Conservation (phyloP, 1,140 invertebrate species). For the Potamilus streckersoni region DNA sequence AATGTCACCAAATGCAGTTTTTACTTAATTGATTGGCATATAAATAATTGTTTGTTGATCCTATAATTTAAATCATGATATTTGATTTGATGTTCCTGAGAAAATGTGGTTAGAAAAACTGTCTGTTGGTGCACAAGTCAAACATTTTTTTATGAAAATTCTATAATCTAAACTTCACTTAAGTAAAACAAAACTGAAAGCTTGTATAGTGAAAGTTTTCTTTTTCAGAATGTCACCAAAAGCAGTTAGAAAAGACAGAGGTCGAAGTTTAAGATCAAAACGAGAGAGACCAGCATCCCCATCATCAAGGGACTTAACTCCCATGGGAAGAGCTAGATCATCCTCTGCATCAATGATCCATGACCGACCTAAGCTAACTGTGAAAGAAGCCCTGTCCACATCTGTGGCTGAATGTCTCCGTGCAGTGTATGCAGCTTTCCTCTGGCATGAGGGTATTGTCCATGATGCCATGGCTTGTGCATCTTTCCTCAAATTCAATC, state of each 20-base stretch:
- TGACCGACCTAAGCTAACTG: constrained; percentile 64
- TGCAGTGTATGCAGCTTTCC: constrained; percentile 93
- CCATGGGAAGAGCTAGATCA: constrained; percentile 85
- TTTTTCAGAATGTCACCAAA: constrained; percentile 74
- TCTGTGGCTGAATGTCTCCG: constrained; percentile 92
- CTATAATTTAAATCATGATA: too few relatives aligned
- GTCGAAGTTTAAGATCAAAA: constrained; percentile 68
- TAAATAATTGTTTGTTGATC: too few relatives aligned
- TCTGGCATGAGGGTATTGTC: constrained; percentile 98
- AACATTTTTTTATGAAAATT: neutral
- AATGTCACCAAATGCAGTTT: constrained; percentile 73
- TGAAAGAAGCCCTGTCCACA: constrained; percentile 89
- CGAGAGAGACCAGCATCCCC: constrained; percentile 77
- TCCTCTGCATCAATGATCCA: constrained; percentile 75
- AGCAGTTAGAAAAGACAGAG: constrained; percentile 72
- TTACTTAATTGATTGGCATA: too few relatives aligned
- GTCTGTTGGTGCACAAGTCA: neutral
- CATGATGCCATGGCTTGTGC: constrained; percentile 98
- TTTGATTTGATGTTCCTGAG: too few relatives aligned
- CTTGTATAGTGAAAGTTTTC: neutral
- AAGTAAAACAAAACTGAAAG: neutral
- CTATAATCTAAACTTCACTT: neutral
- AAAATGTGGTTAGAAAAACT: neutral
- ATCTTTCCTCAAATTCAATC: constrained; percentile 95
- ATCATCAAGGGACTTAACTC: constrained; percentile 61